Evolutionary conservation across 2,888 invertebrate genomes (phyloP).

Genomic region (Zygogramma bicolorata): DNA sequence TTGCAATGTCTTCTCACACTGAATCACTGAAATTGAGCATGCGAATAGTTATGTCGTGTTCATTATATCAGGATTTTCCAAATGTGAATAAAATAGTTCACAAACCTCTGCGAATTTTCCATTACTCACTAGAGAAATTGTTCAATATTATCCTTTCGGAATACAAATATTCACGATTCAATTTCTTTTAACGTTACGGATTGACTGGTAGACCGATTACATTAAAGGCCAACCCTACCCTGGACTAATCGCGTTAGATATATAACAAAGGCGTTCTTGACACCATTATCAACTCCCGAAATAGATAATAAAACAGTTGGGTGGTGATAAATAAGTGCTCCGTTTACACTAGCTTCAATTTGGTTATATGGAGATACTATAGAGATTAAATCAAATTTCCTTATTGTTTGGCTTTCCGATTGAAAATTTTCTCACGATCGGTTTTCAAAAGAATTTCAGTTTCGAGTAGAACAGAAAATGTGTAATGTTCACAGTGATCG

Average conservation of each 20-base stretch:
- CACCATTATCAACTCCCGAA: constrained; percentile 49
- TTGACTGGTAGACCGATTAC: no score
- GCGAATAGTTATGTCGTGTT: no score
- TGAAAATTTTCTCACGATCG: background rate
- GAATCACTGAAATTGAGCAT: no score
- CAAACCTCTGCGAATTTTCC: no score
- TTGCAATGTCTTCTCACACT: no score
- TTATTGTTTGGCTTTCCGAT: background rate
- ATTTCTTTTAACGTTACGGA: no score
- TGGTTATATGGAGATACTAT: background rate
- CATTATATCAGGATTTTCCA: no score
- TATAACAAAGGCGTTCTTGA: constrained; percentile 45
- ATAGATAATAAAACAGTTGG: constrained; percentile 38
- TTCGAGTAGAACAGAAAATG: no score
- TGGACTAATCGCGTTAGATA: constrained; percentile 44
- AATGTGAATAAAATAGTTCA: no score
- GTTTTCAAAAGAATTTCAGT: background rate
- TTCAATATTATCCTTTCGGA: no score
- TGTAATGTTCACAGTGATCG: background rate
- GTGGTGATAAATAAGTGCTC: constrained; percentile 17
- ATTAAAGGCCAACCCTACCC: background rate
- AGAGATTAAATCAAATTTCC: background rate
- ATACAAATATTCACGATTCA: no score
- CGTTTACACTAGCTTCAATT: background rate
- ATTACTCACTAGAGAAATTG: no score